phyloP scores from a whole-genome alignment of 2,797 vertebrate species.

The Morelia viridis region DNA sequence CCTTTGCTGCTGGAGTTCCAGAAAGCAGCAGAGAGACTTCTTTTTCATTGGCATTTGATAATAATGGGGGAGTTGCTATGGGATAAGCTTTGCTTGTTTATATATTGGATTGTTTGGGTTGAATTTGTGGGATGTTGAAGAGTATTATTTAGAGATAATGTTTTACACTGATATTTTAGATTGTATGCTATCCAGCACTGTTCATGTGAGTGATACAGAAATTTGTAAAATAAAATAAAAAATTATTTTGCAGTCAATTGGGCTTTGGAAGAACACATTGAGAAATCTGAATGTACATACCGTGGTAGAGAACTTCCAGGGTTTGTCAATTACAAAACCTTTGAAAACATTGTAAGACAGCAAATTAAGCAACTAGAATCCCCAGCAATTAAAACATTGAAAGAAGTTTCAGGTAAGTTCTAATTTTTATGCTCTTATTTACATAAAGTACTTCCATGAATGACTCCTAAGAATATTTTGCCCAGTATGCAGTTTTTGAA shows the following conservation, averaged over 20 bases:
- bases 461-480: background rate
- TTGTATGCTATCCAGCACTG: background rate
- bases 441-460: background rate
- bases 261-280: slow-evolving; percentile 50
- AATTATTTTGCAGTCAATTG: slow-evolving; percentile 50
- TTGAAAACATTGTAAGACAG: slow-evolving; percentile 75
- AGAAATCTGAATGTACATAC: slow-evolving; percentile 71
- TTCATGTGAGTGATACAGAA: rapidly evolving
- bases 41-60: background rate
- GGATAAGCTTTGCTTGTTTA: background rate
- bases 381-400: slow-evolving; percentile 74
- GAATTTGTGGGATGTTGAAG: background rate
- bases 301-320: slow-evolving; percentile 80
- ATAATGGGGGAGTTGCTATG: background rate
- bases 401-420: slow-evolving; percentile 67
- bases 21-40: background rate
- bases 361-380: slow-evolving; percentile 75
- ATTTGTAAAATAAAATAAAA: background rate
- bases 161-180: background rate
- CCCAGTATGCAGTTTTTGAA: background rate
- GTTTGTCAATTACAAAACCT: slow-evolving; percentile 82
- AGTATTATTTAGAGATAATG: background rate
- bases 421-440: background rate
- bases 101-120: background rate
- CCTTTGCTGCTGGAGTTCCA: background rate